Evolutionary conservation across 2,797 vertebrate genomes (phyloP).

Genomic region (Botia almorhae): DNA sequence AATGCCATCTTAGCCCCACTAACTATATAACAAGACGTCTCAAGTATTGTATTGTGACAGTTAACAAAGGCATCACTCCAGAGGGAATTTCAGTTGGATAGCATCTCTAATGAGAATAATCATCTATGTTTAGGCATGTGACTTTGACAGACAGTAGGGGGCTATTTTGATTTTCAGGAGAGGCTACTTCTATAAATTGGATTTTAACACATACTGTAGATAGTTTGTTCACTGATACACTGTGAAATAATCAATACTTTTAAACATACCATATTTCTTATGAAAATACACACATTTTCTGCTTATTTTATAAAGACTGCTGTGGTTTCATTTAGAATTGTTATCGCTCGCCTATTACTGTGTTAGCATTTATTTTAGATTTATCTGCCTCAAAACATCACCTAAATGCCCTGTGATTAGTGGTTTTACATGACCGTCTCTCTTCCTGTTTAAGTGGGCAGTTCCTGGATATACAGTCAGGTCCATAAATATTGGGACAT

Average conservation of each 20-base stretch:
- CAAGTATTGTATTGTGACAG: conserved; percentile 40
- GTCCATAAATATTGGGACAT: too few relatives aligned
- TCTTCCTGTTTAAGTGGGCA: neutral
- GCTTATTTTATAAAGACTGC: too few relatives aligned
- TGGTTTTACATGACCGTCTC: neutral
- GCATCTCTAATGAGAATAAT: conserved; percentile 39
- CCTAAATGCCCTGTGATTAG: neutral
- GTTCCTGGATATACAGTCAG: too few relatives aligned
- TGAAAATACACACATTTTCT: too few relatives aligned
- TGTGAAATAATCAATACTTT: neutral
- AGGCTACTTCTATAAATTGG: neutral
- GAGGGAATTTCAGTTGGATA: conserved; percentile 16
- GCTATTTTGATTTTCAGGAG: conserved; percentile 15
- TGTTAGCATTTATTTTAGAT: neutral
- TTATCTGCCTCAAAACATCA: neutral
- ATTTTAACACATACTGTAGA: neutral
- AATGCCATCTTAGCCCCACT: conserved; percentile 8
- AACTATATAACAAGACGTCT: conserved; percentile 32
- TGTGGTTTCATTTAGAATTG: neutral
- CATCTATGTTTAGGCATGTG: conserved; percentile 12
- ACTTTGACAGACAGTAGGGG: conserved; percentile 8
- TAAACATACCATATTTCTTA: neutral
- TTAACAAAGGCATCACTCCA: conserved; percentile 14
- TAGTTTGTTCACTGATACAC: neutral
- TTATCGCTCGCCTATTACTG: neutral